phyloP scores from a whole-genome alignment of 1,140 invertebrate species.

The Brachionus manjavacas region DNA sequence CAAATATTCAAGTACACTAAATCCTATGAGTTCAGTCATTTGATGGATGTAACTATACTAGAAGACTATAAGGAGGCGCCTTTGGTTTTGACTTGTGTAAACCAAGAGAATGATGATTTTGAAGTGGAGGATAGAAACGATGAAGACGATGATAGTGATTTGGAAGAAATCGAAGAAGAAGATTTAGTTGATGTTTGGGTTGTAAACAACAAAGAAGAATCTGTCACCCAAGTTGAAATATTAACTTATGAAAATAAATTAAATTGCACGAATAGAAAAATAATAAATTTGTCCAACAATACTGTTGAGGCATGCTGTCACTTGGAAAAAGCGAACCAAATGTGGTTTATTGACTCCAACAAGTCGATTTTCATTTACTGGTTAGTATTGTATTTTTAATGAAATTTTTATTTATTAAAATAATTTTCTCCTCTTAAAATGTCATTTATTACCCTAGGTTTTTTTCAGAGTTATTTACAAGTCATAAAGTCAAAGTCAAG shows the following conservation, averaged over 20 bases:
- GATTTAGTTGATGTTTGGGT: slow-evolving; percentile 38
- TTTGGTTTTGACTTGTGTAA: background rate
- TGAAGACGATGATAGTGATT: slow-evolving; percentile 14
- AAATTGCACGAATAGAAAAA: slow-evolving; percentile 19
- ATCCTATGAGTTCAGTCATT: slow-evolving; percentile 36
- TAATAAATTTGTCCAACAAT: slow-evolving; percentile 15
- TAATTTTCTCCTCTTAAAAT: no score
- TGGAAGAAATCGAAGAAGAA: slow-evolving; percentile 34
- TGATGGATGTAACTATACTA: slow-evolving; percentile 24
- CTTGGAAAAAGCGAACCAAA: slow-evolving; percentile 18
- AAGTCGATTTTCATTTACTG: slow-evolving; percentile 31
- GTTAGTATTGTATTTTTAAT: background rate
- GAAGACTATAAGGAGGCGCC: slow-evolving; percentile 21
- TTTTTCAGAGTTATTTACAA: no score
- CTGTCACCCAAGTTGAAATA: slow-evolving; percentile 23
- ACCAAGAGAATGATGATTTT: slow-evolving; percentile 37
- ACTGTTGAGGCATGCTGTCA: background rate
- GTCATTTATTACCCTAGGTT: no score
- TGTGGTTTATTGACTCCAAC: slow-evolving; percentile 36
- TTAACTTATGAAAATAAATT: slow-evolving; percentile 37
- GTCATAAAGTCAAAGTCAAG: no score
- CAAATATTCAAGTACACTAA: slow-evolving; percentile 63
- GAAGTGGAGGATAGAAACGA: slow-evolving; percentile 4
- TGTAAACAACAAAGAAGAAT: slow-evolving; percentile 17
- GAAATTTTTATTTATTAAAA: background rate